Percentiles rank a stretch among this genome's conserved stretches.
Evolutionary conservation across 2,888 invertebrate species (phyloP).

Genomic region (Strigamia crassipes): DNA sequence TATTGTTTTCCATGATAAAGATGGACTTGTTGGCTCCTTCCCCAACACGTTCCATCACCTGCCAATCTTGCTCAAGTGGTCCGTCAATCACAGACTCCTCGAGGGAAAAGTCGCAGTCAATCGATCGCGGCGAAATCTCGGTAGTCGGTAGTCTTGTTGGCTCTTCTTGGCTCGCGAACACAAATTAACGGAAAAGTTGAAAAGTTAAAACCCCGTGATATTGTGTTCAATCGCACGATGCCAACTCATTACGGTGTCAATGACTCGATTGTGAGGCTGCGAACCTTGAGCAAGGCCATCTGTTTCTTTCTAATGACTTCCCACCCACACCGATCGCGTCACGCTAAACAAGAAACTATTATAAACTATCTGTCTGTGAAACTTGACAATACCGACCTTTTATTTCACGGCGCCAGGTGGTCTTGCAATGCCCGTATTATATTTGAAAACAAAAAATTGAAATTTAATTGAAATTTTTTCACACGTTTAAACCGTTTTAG

Average conservation of each 20-base stretch:
- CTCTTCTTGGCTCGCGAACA: too few relatives aligned
- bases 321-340: slow-evolving; percentile 7
- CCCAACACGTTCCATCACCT: slow-evolving; percentile 15
- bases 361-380: slow-evolving; percentile 16
- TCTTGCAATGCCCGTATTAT: too few relatives aligned
- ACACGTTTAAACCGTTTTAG: too few relatives aligned
- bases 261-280: neutral
- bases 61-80: slow-evolving; percentile 15
- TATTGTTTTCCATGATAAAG: neutral
- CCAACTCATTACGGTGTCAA: slow-evolving; percentile 16
- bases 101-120: neutral
- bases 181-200: too few relatives aligned
- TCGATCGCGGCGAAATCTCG: slow-evolving; percentile 1
- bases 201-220: neutral
- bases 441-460: too few relatives aligned
- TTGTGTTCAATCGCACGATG: neutral
- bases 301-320: slow-evolving; percentile 21
- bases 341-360: slow-evolving; percentile 24
- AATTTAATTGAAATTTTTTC: too few relatives aligned
- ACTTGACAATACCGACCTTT: neutral
- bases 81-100: slow-evolving; percentile 30
- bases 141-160: neutral
- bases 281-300: slow-evolving; percentile 33
- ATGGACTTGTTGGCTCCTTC: neutral
- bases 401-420: slow-evolving; percentile 22